Conservation (phyloP, 2,113 vertebrate species). For the Climacteris rufus region DNA sequence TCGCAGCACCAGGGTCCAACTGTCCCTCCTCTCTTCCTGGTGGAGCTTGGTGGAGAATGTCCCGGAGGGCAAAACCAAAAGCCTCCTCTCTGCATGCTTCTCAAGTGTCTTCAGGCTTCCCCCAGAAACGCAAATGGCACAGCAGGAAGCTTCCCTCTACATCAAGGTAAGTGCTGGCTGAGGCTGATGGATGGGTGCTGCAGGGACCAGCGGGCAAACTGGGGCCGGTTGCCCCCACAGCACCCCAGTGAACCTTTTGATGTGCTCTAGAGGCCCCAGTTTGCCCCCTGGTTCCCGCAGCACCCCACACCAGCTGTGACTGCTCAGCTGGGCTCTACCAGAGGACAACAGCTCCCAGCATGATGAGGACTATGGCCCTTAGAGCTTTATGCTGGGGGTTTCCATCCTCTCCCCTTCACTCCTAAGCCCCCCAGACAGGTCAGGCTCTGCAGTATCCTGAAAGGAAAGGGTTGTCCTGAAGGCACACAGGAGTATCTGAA, state of each 20-base stretch:
- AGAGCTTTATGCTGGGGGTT: no score
- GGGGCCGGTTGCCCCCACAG: not conserved
- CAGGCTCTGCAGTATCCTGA: not conserved
- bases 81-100: not conserved
- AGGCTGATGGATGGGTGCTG: not conserved
- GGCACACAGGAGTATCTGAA: not conserved
- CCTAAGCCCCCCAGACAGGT: accelerated
- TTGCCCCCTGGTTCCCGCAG: not conserved
- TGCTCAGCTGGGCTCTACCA: not conserved
- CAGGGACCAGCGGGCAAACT: not conserved
- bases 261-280: not conserved
- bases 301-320: not conserved
- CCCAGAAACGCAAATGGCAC: not conserved
- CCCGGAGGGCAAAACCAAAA: not conserved
- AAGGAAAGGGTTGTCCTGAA: not conserved
- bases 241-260: not conserved
- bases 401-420: not conserved
- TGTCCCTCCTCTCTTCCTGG: not conserved
- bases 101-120: not conserved
- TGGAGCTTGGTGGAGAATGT: not conserved
- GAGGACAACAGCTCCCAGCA: not conserved
- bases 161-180: not conserved
- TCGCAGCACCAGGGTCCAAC: not conserved
- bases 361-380: not conserved
- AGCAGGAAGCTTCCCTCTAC: not conserved